Conservation (phyloP, 1,140 invertebrate genomes). For the Neoseiulus cucumeris region DNA sequence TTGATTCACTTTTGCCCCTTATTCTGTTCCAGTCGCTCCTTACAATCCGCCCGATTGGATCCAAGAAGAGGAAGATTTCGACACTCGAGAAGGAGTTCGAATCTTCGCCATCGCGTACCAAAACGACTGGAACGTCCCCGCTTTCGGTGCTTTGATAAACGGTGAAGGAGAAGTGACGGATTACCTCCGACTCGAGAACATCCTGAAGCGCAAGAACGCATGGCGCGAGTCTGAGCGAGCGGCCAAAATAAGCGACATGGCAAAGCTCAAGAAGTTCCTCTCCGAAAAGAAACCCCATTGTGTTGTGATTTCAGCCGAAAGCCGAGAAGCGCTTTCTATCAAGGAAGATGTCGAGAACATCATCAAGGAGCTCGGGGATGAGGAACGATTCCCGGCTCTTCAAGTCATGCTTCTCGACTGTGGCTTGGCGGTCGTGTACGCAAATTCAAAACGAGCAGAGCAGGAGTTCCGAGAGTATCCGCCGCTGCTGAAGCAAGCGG, state of each 20-base stretch:
- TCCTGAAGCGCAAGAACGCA: slow-evolving; percentile 58
- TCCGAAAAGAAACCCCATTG: slow-evolving; percentile 67
- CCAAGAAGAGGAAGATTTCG: slow-evolving; percentile 72
- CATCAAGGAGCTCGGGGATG: slow-evolving; percentile 47
- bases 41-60: slow-evolving; percentile 49
- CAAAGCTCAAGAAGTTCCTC: slow-evolving; percentile 64
- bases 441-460: slow-evolving; percentile 66
- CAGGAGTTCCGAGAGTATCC: slow-evolving; percentile 82
- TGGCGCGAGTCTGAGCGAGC: slow-evolving; percentile 46
- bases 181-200: slow-evolving; percentile 59
- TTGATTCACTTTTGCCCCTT: neutral
- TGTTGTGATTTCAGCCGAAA: slow-evolving; percentile 58
- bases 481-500: slow-evolving; percentile 59
- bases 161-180: slow-evolving; percentile 79
- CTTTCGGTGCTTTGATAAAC: slow-evolving; percentile 66
- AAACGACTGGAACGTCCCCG: slow-evolving; percentile 58
- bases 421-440: slow-evolving; percentile 69
- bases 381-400: slow-evolving; percentile 68
- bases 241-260: slow-evolving; percentile 49
- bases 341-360: slow-evolving; percentile 61
- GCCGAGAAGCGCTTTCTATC: slow-evolving; percentile 57
- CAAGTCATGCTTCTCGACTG: slow-evolving; percentile 57
- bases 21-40: slow-evolving; percentile 41
- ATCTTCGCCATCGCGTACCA: slow-evolving; percentile 73
- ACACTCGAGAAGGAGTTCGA: slow-evolving; percentile 57